Evolutionary conservation across 2,888 invertebrate genomes (phyloP), one percentile per base, ranked within the genome.

Genomic region (Eupeodes luniger): DNA sequence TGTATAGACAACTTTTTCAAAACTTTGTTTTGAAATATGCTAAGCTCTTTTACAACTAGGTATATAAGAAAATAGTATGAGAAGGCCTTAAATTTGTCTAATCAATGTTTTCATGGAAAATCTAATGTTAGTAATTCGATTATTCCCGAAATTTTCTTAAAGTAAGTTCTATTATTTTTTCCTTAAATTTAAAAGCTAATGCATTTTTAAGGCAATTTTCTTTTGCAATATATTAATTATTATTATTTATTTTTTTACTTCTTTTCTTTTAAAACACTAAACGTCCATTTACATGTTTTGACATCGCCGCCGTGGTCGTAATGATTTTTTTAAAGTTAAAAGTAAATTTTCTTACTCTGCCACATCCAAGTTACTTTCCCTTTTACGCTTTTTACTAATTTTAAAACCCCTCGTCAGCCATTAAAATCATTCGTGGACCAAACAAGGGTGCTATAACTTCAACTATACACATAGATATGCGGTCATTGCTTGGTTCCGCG

Each of bases 401-500:
- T 79, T 40, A 51, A 76, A 86, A 75, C 59, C 64, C 75, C 72
- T 59, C 66, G 79, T 83, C 72, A 79, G 83, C 75, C 83, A 80
- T 80, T 80, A 75, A 78, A 61, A 87, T 77, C 79, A 75, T 87
- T 80, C 70, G 10, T 70, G 59, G 49, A 27, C 75, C 49, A 12
- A 49, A 81, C 77, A 79, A 75, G 78, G 61, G 61, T 4, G 4
- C 44, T 44, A 47, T 6, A 51, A 40, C 9, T 36, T 49, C 16
- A 27, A 27, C n/a, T 64, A 5, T 53, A 53, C 34, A 53, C 66
- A 47, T 72, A 59, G 57, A 2, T 76, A 53, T 47, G 75, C 62
- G 78, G 59, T 75, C 62, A 75, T 40, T 62, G 62, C 27, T 75
- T 66, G 62, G 36, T 77, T 80, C 64, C 77, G 88, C 66, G 85